Percentiles rank a stretch among this genome's conserved stretches.
Evolutionary conservation across 2,888 invertebrate species (phyloP).

Genomic region (Ditula angustiorana): DNA sequence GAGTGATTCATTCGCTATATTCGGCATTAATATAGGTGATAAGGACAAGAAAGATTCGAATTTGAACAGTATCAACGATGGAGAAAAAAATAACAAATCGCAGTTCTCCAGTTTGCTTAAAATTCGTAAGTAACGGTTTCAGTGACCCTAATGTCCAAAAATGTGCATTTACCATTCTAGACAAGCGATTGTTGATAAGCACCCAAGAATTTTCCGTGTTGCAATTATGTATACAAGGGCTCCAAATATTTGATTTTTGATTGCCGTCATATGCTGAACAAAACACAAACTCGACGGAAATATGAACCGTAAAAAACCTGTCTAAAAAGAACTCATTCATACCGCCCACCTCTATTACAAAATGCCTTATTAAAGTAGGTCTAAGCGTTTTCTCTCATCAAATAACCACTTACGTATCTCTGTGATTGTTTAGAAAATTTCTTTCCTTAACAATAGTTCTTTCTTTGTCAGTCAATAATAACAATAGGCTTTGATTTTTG

Average conservation of each 20-base stretch:
- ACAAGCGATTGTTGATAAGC: too few species aligned
- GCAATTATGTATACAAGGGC: background rate
- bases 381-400: constrained; percentile 27
- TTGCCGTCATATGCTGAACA: background rate
- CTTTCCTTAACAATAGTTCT: constrained; percentile 32
- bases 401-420: constrained; percentile 12
- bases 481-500: constrained; percentile 49
- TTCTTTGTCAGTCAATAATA: constrained; percentile 44
- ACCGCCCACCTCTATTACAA: constrained; percentile 1
- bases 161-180: background rate
- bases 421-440: constrained; percentile 36
- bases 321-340: background rate
- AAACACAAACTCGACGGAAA: background rate
- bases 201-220: background rate
- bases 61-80: constrained; percentile 50
- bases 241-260: background rate
- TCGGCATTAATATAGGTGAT: constrained; percentile 69
- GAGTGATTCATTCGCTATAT: constrained; percentile 69
- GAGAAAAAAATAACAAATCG: constrained; percentile 54
- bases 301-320: background rate
- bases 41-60: constrained; percentile 58
- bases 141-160: background rate
- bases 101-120: constrained; percentile 68
- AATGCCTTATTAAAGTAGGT: background rate
- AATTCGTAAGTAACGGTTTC: constrained; percentile 67